A percentile compares a stretch with the other conserved stretches of the same genome.
These are phyloP conservation scores for Willisornis vidua DNA, from an alignment of 2,113 vertebrate species.

Conservation along the genomic window DNA sequence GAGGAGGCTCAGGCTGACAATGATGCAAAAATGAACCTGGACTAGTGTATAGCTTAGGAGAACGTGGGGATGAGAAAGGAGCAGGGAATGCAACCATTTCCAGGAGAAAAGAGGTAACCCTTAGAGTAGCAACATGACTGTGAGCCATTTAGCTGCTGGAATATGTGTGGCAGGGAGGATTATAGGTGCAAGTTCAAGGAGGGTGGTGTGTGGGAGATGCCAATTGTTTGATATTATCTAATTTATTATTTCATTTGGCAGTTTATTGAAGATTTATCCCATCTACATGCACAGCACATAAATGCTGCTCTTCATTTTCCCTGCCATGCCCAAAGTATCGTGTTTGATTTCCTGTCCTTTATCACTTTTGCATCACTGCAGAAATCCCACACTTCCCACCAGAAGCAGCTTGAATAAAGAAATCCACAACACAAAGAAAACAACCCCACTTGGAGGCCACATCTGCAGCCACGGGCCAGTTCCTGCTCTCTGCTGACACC, in stretches of 20 bases:
- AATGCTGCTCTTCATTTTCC: background rate
- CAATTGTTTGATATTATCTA: background rate
- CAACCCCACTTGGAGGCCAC: background rate
- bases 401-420: background rate
- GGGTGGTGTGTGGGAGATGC: background rate
- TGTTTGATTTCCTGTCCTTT: background rate
- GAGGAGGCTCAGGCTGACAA: background rate
- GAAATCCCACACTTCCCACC: background rate
- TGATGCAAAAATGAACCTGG: background rate
- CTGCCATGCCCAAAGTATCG: rapidly evolving
- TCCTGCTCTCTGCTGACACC: background rate
- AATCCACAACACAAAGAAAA: background rate
- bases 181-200: rapidly evolving
- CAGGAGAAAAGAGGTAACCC: background rate
- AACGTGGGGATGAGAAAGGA: background rate
- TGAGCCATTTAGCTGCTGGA: background rate
- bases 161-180: background rate
- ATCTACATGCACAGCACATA: background rate
- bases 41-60: background rate
- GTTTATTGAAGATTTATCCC: background rate
- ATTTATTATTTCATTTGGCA: background rate
- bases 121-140: background rate
- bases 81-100: background rate
- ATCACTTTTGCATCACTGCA: background rate
- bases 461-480: background rate